Percentiles rank a stretch among this genome's conserved stretches.
These are phyloP conservation scores for Pseudopleuronectes americanus DNA, from an alignment of 2,797 vertebrate species.

Conservation along the genomic window DNA sequence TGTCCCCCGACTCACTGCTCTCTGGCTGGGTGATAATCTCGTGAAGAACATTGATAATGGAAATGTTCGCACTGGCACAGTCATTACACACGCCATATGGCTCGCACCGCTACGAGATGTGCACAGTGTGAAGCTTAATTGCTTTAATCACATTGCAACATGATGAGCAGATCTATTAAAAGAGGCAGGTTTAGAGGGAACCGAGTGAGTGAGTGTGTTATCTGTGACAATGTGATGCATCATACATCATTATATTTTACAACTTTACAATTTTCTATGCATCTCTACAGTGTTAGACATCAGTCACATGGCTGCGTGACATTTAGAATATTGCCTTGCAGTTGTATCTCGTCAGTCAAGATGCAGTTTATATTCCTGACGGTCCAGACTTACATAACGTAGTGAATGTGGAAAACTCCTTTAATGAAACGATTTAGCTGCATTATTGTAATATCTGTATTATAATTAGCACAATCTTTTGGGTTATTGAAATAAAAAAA, in stretches of 20 bases:
- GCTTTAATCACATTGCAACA: constrained; percentile 24
- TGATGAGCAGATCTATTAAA: constrained; percentile 23
- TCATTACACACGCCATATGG: constrained; percentile 56
- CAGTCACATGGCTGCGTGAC: neutral
- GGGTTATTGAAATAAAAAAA: too few species aligned
- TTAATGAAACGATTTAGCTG: neutral
- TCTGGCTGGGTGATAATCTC: constrained; percentile 59
- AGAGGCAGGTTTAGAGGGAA: neutral
- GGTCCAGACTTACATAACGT: neutral
- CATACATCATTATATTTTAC: neutral
- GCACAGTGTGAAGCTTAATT: constrained; percentile 38
- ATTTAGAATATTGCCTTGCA: too few species aligned
- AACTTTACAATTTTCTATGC: neutral
- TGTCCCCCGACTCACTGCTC: constrained; percentile 63
- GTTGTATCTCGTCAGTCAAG: too few species aligned
- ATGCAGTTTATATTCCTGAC: too few species aligned
- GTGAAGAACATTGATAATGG: constrained; percentile 37
- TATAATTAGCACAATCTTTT: neutral
- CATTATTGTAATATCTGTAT: neutral
- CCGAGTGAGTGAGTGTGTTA: neutral
- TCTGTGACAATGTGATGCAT: neutral
- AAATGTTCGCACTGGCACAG: constrained; percentile 31
- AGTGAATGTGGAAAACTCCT: neutral
- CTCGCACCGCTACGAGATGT: constrained; percentile 19
- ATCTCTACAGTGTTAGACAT: constrained; percentile 10